These are phyloP conservation scores for Urophycis tenuis DNA, from an alignment of 2,797 vertebrate species.

Conservation along the genomic window DNA sequence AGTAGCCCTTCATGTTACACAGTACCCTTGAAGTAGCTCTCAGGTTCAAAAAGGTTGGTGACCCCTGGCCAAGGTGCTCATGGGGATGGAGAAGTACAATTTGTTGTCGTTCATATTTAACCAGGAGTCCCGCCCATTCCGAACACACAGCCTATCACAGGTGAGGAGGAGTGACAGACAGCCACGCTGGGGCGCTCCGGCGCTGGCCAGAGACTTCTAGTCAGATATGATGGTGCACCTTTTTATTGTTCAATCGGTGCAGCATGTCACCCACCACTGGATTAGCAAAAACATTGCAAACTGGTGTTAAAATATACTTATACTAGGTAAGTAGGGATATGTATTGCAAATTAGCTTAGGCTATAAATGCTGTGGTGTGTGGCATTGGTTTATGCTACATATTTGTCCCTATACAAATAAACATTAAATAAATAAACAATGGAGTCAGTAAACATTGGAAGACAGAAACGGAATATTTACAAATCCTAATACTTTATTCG, in stretches of 20 bases:
- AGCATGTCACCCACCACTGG: background rate
- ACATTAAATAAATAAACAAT: background rate
- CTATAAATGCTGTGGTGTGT: too few relatives aligned
- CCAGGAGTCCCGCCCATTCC: background rate
- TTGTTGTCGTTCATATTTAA: background rate
- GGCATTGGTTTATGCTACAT: too few relatives aligned
- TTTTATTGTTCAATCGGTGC: background rate
- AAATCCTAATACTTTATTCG: background rate
- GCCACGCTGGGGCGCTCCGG: background rate
- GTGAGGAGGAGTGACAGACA: background rate
- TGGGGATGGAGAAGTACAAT: background rate
- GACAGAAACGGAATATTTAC: background rate
- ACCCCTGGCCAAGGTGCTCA: too few relatives aligned
- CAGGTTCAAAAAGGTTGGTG: too few relatives aligned
- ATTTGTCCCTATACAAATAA: too few relatives aligned
- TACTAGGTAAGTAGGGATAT: too few relatives aligned
- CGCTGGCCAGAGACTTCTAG: background rate
- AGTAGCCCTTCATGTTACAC: too few relatives aligned
- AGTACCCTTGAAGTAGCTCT: too few relatives aligned
- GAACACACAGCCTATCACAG: background rate
- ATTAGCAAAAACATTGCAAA: background rate
- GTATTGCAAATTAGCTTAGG: too few relatives aligned
- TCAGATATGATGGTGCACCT: background rate
- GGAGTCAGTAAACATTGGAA: background rate
- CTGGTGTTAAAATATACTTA: too few relatives aligned